Evolutionary conservation across 2,888 invertebrate genomes (phyloP), one percentile per base, ranked within the genome.

Genomic region (Drosophila affinis): DNA sequence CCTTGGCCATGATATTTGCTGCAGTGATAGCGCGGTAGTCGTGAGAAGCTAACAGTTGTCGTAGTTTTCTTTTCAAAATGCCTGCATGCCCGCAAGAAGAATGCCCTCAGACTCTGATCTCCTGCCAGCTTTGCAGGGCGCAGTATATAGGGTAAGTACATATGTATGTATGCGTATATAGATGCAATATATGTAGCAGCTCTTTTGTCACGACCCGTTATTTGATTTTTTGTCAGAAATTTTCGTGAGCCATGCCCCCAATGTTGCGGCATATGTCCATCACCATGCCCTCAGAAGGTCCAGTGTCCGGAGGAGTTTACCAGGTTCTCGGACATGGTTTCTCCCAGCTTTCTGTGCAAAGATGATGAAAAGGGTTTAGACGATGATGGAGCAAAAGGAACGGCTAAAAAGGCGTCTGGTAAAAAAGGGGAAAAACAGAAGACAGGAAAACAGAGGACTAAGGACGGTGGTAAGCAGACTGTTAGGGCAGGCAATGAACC

Each of bases 251-350:
- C 21, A 45, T 48, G 56, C 51, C n/a, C 9, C 10, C 10, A 34
- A 9, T 53, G 58, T 3, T 24, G 60, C 17, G 27, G 48, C 9
- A 5, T 46, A 9, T 55, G 63, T 18, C 49, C 24, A 3, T 56
- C 65, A 17, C 49, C 24, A 3, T 48, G 57, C 7, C 54, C 9
- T 9, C 39, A 39, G 14, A 44, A 10, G 0, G 46, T 49, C 3
- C n/a, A 39, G 9, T 68, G 44, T 39, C 47, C 32, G 2, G 85
- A 78, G 27, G 57, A 68, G 18, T 67, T 17, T 12, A 27, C 49
- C 14, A 83, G 87, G 46, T 83, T 83, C 53, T 87, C 89, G 6
- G 64, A 76, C n/a, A 34, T 53, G 27, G 17, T 72, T 9, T 9
- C 54, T 10, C 85, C 89, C 2, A 76, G 61, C 52, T 87, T 89